phyloP scores from a whole-genome alignment of 2,113 vertebrate genomes.

The Bujurquina vittata region DNA sequence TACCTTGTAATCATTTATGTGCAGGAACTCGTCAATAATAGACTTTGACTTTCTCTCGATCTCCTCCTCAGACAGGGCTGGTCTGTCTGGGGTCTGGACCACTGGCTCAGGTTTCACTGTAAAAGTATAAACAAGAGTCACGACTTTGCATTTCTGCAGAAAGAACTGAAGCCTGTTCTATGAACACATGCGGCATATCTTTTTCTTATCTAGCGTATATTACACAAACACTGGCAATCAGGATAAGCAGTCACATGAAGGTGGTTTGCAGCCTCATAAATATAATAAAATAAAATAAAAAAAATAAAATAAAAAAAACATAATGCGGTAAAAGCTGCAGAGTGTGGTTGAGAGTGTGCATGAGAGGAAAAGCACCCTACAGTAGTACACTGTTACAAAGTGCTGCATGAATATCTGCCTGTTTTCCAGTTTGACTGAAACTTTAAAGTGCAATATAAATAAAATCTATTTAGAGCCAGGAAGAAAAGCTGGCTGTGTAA shows the following conservation, averaged over 20 bases:
- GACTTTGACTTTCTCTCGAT: slow-evolving; percentile 92
- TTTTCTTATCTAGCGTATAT: background rate
- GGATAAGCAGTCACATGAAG: background rate
- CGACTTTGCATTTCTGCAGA: background rate
- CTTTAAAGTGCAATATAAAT: background rate
- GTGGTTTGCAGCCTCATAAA: background rate
- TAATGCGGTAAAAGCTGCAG: no score
- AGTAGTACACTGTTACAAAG: background rate
- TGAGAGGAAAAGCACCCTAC: background rate
- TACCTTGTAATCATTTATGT: slow-evolving; percentile 98
- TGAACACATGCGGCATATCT: background rate
- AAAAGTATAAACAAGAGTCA: background rate
- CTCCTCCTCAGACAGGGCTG: slow-evolving; percentile 87
- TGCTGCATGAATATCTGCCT: background rate
- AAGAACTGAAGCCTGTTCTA: background rate
- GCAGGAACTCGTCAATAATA: slow-evolving; percentile 97
- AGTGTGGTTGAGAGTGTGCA: no score
- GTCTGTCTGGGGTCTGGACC: slow-evolving; percentile 77
- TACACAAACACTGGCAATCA: background rate
- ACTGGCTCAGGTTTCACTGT: slow-evolving; percentile 85
- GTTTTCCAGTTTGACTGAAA: background rate
- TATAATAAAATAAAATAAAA: no score
- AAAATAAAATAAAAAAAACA: no score
- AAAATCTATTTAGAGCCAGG: background rate
- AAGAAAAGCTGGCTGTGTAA: background rate